Percentiles rank a stretch among this genome's conserved stretches.
Conservation (phyloP, 2,797 vertebrate genomes). For the Cygnus olor region DNA sequence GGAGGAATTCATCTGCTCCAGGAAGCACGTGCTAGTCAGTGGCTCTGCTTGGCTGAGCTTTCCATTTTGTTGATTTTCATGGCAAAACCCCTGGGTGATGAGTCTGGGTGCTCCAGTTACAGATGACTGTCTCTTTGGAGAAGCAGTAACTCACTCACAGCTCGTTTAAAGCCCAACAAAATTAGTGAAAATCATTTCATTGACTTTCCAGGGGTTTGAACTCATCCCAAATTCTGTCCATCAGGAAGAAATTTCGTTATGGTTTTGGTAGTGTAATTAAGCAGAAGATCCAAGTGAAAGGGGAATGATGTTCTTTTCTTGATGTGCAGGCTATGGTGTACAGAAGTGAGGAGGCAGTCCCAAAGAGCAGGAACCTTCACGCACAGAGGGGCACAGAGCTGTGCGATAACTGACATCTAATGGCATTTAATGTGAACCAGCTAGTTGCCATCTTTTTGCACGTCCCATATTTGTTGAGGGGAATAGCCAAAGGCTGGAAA, state of each 20-base stretch:
- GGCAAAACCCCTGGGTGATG: neutral
- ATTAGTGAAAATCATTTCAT: neutral
- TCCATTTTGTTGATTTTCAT: neutral
- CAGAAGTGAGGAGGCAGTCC: neutral
- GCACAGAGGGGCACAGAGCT: rapidly evolving
- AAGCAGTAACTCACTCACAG: neutral
- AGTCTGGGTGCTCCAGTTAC: neutral
- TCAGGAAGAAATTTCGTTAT: neutral
- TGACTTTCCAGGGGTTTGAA: neutral
- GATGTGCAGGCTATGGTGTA: rapidly evolving
- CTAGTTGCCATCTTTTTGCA: rapidly evolving
- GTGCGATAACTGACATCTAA: neutral
- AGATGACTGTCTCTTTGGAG: no score
- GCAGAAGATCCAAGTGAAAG: neutral
- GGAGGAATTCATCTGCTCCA: neutral
- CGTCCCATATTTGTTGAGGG: neutral
- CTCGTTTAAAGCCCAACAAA: neutral
- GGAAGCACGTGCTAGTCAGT: neutral
- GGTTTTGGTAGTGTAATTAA: neutral
- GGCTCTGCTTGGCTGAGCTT: neutral
- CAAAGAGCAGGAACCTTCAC: neutral
- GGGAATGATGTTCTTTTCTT: neutral
- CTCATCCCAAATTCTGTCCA: neutral
- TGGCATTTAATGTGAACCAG: neutral
- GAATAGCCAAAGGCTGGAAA: neutral